A percentile compares a stretch with the other conserved stretches of the same genome.
phyloP scores from a whole-genome alignment of 2,113 vertebrate species.

The Rhinoderma darwinii region DNA sequence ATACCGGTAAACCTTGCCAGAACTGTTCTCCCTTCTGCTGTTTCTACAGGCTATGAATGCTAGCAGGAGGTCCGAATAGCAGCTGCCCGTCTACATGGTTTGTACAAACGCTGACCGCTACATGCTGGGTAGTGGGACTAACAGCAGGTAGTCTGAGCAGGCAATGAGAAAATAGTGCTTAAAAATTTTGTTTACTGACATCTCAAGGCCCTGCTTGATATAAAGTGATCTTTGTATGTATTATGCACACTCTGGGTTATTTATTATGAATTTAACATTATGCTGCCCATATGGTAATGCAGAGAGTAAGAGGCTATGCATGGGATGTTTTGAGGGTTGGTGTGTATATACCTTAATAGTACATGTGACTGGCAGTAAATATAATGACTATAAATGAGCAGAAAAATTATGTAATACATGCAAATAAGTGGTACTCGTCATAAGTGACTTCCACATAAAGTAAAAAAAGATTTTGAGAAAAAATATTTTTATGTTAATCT shows the following conservation, averaged over 20 bases:
- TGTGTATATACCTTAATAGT: background rate
- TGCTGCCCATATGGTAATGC: background rate
- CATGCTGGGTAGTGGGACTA: conserved; percentile 1
- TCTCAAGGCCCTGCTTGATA: background rate
- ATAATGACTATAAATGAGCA: too few species aligned
- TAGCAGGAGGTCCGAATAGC: conserved; percentile 39
- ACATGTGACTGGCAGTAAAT: too few species aligned
- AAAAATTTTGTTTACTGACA: conserved; percentile 14
- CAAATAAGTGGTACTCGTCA: too few species aligned
- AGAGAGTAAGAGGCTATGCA: background rate
- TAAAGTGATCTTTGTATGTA: background rate
- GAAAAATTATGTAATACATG: too few species aligned
- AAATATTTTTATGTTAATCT: too few species aligned
- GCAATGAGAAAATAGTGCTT: background rate
- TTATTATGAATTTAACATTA: background rate
- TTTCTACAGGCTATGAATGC: conserved; percentile 1
- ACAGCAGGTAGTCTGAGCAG: conserved; percentile 14
- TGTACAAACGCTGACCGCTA: conserved; percentile 52
- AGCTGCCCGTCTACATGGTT: conserved; percentile 45
- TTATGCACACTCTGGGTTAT: background rate
- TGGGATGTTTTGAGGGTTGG: background rate
- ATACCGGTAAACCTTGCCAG: conserved; percentile 23
- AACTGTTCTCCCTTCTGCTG: conserved; percentile 9
- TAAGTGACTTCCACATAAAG: too few species aligned
- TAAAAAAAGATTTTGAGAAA: too few species aligned